phyloP scores from a whole-genome alignment of 2,888 invertebrate species.

The Drosophila peninsularis region DNA sequence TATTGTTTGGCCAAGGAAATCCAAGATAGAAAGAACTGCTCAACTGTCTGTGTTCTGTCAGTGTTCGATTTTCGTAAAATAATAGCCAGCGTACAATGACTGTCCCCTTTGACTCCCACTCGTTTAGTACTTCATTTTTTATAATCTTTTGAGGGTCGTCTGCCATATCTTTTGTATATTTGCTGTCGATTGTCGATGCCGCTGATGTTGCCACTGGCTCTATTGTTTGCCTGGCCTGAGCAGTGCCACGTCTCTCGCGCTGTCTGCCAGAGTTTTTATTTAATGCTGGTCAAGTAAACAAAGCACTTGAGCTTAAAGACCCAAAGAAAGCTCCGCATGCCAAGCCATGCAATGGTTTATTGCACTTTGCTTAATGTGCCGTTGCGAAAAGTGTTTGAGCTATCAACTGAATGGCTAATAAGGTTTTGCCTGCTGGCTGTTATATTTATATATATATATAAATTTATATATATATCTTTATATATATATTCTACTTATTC shows the following conservation, averaged over 20 bases:
- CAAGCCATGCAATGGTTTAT: conserved; percentile 39
- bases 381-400: conserved; percentile 30
- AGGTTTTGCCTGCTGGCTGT: conserved; percentile 2
- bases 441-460: neutral
- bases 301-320: conserved; percentile 59
- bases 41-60: conserved; percentile 19
- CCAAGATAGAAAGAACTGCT: conserved; percentile 20
- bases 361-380: conserved; percentile 54
- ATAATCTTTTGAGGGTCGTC: conserved; percentile 72
- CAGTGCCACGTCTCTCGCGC: conserved; percentile 21
- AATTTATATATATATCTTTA: neutral
- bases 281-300: conserved; percentile 55
- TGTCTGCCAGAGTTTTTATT: conserved; percentile 28
- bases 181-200: conserved; percentile 39
- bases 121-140: conserved; percentile 50
- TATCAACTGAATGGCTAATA: conserved; percentile 33
- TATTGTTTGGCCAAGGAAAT: conserved; percentile 7
- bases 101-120: conserved; percentile 1
- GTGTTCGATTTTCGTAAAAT: conserved; percentile 22
- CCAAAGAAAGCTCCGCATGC: conserved; percentile 23
- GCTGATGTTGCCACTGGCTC: conserved; percentile 14
- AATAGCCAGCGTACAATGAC: conserved; percentile 21
- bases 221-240: conserved; percentile 19
- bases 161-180: conserved; percentile 69
- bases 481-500: neutral